phyloP scores from a whole-genome alignment of 2,113 vertebrate species.

The Colaptes auratus region DNA sequence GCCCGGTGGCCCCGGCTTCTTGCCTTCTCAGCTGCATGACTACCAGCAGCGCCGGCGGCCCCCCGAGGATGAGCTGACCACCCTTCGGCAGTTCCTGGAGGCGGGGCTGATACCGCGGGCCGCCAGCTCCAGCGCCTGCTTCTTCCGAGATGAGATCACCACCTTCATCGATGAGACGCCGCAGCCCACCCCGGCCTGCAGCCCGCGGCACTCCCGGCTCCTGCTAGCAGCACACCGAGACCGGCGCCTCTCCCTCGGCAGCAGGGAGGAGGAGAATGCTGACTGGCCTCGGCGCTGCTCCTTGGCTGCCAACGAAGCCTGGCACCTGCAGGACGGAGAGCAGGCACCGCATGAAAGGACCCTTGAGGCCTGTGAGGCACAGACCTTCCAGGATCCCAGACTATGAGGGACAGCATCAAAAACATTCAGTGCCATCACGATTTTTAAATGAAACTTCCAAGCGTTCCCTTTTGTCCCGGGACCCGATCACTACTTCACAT shows the following conservation, averaged over 20 bases:
- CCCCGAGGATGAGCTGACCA: conserved; percentile 74
- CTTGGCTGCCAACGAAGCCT: conserved; percentile 61
- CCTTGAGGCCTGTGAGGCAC: conserved; percentile 40
- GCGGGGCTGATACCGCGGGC: conserved; percentile 68
- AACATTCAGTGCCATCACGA: conserved; percentile 24
- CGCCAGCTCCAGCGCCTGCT: conserved; percentile 72
- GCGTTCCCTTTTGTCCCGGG: conserved; percentile 3
- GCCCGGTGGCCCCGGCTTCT: conserved; percentile 66
- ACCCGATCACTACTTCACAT: conserved; percentile 40
- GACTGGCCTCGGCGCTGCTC: conserved; percentile 69
- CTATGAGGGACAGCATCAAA: conserved; percentile 45
- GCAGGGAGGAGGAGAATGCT: conserved; percentile 61
- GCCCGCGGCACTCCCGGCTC: conserved; percentile 75
- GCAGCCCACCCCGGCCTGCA: conserved; percentile 77
- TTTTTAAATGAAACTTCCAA: conserved; percentile 57
- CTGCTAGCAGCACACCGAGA: conserved; percentile 23
- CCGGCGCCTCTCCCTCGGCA: conserved; percentile 72
- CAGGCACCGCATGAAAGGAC: conserved; percentile 52
- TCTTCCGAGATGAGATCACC: conserved; percentile 85
- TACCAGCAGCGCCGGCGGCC: conserved; percentile 69
- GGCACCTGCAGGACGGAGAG: conserved; percentile 18
- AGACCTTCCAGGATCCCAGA: conserved; percentile 61
- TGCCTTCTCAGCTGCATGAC: conserved; percentile 69
- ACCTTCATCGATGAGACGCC: conserved; percentile 83
- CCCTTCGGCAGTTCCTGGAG: conserved; percentile 80